phyloP scores from a whole-genome alignment of 2,113 vertebrate species.

The Archocentrus centrarchus region DNA sequence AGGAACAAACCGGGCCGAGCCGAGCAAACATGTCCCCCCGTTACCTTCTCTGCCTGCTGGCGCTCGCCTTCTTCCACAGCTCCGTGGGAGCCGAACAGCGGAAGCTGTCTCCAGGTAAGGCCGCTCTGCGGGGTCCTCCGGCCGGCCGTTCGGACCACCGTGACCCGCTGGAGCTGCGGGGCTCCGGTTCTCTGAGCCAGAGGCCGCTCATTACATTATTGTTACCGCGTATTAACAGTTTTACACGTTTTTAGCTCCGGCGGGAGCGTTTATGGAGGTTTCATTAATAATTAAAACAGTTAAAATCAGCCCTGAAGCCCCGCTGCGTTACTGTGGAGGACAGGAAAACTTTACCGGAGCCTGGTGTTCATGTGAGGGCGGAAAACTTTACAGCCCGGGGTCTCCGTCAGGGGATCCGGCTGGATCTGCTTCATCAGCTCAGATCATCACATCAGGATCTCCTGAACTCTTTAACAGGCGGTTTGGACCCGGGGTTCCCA shows the following conservation, averaged over 20 bases:
- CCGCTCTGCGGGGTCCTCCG: conserved; percentile 27
- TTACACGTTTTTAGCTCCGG: neutral
- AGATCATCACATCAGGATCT: too few species aligned
- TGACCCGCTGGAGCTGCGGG: conserved; percentile 13
- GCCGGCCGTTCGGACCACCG: conserved; percentile 33
- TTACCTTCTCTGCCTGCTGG: conserved; percentile 3
- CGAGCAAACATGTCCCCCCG: conserved; percentile 31
- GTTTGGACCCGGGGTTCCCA: too few species aligned
- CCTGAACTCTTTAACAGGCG: too few species aligned
- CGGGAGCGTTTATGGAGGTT: neutral
- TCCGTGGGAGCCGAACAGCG: conserved; percentile 42
- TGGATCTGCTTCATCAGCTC: too few species aligned
- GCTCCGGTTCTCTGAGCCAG: neutral
- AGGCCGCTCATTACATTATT: neutral
- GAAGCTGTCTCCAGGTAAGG: conserved; percentile 69
- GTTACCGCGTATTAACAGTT: accelerated
- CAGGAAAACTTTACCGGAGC: neutral
- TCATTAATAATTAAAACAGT: neutral
- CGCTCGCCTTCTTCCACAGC: conserved; percentile 8
- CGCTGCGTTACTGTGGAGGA: too few species aligned
- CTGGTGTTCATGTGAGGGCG: neutral
- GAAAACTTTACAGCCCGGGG: neutral
- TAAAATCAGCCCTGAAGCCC: neutral
- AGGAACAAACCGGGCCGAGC: neutral
- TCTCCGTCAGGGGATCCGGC: too few species aligned